Base-by-base conservation (phyloP, 2,113 vertebrate genomes). In the Hippocampus mohnikei region DNA sequence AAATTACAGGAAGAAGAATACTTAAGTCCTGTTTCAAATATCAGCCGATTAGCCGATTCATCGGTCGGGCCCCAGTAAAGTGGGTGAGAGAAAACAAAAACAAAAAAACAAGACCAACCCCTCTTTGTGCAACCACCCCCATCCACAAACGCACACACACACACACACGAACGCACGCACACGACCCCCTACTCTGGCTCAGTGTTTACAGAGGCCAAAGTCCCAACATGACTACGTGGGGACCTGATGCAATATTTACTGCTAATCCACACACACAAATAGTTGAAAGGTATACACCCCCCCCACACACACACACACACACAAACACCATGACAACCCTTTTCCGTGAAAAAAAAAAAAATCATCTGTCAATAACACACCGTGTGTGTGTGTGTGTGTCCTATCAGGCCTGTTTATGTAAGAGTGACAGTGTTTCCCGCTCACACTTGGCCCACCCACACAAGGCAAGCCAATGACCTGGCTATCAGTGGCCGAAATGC, bases 361-460 rank as follows among this genome's bases (percentile, higher is more conserved):
- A 33, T 42, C 42, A 82, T 81, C 73, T 68, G 55, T 69, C 69
- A 73, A 52, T 52, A n/a, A 23, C 27, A 37, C 16, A 15, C 50
- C 3, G 33, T 29, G 59, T 72, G 78, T 72, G 74, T 79, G 84
- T 68, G 18, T 21, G 18, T 23, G 21, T 23, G 78, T 61, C 40
- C 60, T 79, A 83, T 86, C 84, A 29, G 78, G 21, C 72, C 29
- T 86, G 88, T 84, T 90, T 90, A 80, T 75, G 72, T 72, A 88
- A 88, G 72, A 82, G 72, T 81, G 85, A 89, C 88, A 88, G 72
- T 70, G 82, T 84, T 90, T 90, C 87, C 88, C 81, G 84, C 86
- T 89, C 80, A 46, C 53, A 69, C 80, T 85, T 89, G 88, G 86
- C 85, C 5, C 46, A 50, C 46, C 15, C 46, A 80, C 81, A 69